phyloP scores from a whole-genome alignment of 37 sponge, comb jelly and placozoan species.

The Halichondria panicea region DNA sequence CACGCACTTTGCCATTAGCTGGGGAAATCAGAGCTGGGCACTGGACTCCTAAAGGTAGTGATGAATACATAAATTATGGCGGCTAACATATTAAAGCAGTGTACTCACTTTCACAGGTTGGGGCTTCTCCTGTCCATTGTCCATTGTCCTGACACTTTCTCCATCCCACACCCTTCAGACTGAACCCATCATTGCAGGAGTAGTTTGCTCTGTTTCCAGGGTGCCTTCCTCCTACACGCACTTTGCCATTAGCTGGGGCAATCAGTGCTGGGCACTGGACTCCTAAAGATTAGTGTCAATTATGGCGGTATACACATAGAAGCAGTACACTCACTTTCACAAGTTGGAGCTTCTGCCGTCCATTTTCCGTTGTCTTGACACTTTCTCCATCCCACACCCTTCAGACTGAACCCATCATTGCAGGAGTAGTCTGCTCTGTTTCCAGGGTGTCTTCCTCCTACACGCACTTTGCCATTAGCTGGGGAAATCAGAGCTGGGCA shows the following conservation, averaged over 20 bases:
- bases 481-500: no score
- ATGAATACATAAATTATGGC: no score
- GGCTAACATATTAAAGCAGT: no score
- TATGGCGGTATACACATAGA: no score
- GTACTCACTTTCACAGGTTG: constrained; percentile 1
- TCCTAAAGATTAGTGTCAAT: no score
- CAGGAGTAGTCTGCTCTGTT: constrained; percentile 43
- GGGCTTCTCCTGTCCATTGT: constrained; percentile 27
- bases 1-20: neutral
- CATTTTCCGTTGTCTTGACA: constrained; percentile 59
- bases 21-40: constrained; percentile 2
- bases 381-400: constrained; percentile 16
- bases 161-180: constrained; percentile 5
- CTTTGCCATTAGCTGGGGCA: constrained; percentile 21
- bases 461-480: no score
- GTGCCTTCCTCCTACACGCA: constrained; percentile 14
- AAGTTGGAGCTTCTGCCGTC: constrained; percentile 51
- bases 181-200: constrained; percentile 43
- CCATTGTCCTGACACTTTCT: constrained; percentile 44
- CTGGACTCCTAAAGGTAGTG: neutral
- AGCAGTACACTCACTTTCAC: constrained; percentile 31
- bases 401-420: constrained; percentile 20
- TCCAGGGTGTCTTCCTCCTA: no score
- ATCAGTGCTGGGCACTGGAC: no score
- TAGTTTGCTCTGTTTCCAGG: constrained; percentile 41